Percentiles rank a stretch among this genome's conserved stretches.
Conservation (phyloP, 2,888 invertebrate genomes). For the Biston betularia region DNA sequence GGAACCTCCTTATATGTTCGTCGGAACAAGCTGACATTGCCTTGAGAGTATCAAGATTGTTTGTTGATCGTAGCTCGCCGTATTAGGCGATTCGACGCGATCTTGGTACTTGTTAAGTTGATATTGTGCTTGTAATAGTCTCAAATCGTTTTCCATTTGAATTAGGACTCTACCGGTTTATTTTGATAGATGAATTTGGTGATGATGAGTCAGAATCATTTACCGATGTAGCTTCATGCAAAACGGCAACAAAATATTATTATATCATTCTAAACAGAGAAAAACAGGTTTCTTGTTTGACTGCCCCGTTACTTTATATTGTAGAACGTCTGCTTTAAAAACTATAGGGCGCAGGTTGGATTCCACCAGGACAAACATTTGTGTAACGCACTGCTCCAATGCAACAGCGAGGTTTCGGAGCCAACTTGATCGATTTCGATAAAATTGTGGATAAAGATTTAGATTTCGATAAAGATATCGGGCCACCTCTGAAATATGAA, state of each 20-base stretch:
- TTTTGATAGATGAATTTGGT: conserved; percentile 1
- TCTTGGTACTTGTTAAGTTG: conserved; percentile 37
- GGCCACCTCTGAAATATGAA: too few species aligned
- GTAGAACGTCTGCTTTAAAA: too few species aligned
- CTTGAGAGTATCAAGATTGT: conserved; percentile 42
- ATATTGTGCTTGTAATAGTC: conserved; percentile 25
- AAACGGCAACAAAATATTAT: neutral
- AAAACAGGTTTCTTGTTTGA: neutral
- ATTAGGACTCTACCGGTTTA: conserved; percentile 3
- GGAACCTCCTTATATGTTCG: conserved; percentile 39
- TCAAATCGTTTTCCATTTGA: conserved; percentile 11
- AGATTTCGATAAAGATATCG: too few species aligned
- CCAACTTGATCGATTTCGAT: too few species aligned
- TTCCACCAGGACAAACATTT: too few species aligned
- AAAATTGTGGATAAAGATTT: too few species aligned
- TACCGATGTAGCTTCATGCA: conserved; percentile 8
- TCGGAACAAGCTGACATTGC: conserved; percentile 42
- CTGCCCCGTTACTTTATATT: too few species aligned
- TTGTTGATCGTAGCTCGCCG: conserved; percentile 41
- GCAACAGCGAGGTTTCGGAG: too few species aligned
- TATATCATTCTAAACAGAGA: neutral
- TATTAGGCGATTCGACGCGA: conserved; percentile 39
- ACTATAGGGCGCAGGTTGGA: too few species aligned
- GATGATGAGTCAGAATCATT: conserved; percentile 11
- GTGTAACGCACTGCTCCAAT: too few species aligned